Evolutionary conservation across 2,888 invertebrate genomes (phyloP), one percentile per base, ranked within the genome.

Genomic region (Dasypogon diadema): DNA sequence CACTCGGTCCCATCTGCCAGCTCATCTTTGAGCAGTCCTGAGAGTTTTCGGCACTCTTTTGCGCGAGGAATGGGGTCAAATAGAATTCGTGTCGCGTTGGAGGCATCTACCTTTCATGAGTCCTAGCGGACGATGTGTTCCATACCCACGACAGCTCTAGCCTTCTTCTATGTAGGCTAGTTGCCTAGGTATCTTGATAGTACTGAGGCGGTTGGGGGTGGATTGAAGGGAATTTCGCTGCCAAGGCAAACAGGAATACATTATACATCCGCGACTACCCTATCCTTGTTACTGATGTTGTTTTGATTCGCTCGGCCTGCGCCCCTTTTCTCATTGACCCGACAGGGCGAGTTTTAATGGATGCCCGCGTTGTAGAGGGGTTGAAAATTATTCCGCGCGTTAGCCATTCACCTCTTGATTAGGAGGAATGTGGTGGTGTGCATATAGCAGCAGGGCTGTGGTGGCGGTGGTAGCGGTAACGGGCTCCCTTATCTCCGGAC

Each of bases 391-490:
- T 54, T 70, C 18, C 14, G 34, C 30, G 54, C 34, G n/a, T n/a
- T 70, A 54, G 70, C 70, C 70, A 70, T 54, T 70, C 70, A 70
- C 70, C 70, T 70, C 70, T 70, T 70, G 70, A 70, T 70, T 70
- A 70, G 70, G 54, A 51, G 21, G 70, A 54, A 70, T 18, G 18
- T 30, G 56, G 56, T 56, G 26, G 56, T 18, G 48, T 42, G 42
- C n/a, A 12, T 12, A n/a, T n/a, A n/a, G n/a, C n/a, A n/a, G n/a
- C n/a, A n/a, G n/a, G 12, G 42, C 42, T 42, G n/a, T 12, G 42
- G n/a, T 16, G 22, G 5, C 16, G 65, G 26, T 10, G 54, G 54
- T 30, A 2, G 21, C 3, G 34, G 54, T 42, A 12, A 30, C 30
- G 26, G 30, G 34, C 12, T 18, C 51, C 16, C 70, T 70, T 54